Conservation (phyloP, 2,113 vertebrate genomes). For the Rhadina sibilatrix region DNA sequence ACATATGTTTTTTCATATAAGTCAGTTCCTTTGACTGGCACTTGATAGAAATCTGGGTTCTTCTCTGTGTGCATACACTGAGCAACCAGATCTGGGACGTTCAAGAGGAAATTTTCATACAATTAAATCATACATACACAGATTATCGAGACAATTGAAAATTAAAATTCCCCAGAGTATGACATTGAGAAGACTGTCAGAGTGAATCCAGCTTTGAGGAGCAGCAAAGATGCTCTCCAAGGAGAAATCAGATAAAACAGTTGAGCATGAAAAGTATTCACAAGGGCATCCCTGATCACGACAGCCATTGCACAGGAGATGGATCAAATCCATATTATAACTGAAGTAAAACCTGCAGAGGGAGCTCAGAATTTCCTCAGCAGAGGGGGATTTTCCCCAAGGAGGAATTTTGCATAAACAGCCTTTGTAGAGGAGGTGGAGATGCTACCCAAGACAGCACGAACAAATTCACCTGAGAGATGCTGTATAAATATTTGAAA, state of each 20-base stretch:
- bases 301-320: constrained; percentile 21
- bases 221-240: neutral
- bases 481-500: constrained; percentile 30
- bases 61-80: neutral
- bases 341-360: neutral
- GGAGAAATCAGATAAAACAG: constrained; percentile 17
- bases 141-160: neutral
- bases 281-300: neutral
- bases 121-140: neutral
- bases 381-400: neutral
- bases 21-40: neutral
- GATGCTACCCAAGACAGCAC: neutral
- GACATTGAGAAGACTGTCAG: neutral
- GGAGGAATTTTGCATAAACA: constrained; percentile 9
- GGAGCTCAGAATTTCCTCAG: constrained; percentile 18
- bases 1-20: neutral
- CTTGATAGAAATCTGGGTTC: neutral
- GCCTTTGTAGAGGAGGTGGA: neutral
- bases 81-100: neutral
- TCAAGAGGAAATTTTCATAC: neutral
- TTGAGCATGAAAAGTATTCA: neutral
- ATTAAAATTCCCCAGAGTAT: neutral
- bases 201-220: neutral
- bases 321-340: constrained; percentile 2
- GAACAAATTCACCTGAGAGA: constrained; percentile 9